A percentile compares a stretch with the other conserved stretches of the same genome.
Evolutionary conservation across 1,140 invertebrate genomes (phyloP).

Genomic region (Delia radicum): DNA sequence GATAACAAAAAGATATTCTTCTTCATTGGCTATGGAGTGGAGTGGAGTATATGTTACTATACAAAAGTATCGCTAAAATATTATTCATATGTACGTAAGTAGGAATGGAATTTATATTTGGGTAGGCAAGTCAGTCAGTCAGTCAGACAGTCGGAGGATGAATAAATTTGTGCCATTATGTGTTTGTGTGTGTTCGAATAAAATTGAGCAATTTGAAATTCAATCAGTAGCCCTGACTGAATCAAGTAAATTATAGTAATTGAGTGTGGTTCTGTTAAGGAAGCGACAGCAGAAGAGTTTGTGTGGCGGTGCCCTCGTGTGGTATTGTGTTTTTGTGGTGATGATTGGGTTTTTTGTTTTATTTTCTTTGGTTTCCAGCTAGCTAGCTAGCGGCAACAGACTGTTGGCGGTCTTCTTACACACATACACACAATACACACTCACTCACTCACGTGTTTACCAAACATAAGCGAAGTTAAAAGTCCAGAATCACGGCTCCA

Average conservation of each 20-base stretch:
- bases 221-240: conserved; percentile 49
- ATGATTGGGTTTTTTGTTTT: not conserved
- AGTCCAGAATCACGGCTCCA: conserved; percentile 2
- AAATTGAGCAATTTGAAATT: conserved; percentile 56
- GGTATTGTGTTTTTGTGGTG: conserved; percentile 1
- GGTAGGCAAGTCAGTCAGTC: not conserved
- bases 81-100: not conserved
- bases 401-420: conserved; percentile 1
- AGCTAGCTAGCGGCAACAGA: conserved; percentile 6
- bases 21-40: not conserved
- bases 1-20: not conserved
- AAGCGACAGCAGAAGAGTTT: conserved; percentile 1
- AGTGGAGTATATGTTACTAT: too few species aligned
- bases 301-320: not conserved
- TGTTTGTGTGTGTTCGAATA: conserved; percentile 28
- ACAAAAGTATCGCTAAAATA: conserved; percentile 5
- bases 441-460: too few species aligned
- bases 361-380: not conserved
- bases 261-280: not conserved
- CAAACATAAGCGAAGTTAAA: not conserved
- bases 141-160: not conserved
- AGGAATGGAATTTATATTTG: not conserved
- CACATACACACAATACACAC: not conserved
- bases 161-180: conserved; percentile 11
- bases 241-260: conserved; percentile 23